These are phyloP conservation scores for Mamestra configurata DNA, from an alignment of 1,140 invertebrate species.

Conservation along the genomic window DNA sequence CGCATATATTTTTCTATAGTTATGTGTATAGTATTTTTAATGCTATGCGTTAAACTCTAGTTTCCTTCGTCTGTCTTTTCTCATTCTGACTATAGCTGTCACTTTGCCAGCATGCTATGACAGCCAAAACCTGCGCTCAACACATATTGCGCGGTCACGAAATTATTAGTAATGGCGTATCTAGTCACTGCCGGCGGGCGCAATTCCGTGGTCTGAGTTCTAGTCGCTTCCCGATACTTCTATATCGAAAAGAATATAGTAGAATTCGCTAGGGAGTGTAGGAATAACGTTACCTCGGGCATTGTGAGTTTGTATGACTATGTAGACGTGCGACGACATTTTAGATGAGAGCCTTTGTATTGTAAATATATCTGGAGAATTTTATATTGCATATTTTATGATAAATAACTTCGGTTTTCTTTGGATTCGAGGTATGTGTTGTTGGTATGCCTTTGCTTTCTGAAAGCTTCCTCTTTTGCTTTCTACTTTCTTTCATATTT, in stretches of 20 bases:
- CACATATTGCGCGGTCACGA: no score
- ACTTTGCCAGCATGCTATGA: no score
- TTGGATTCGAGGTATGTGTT: not conserved
- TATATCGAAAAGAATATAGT: not conserved
- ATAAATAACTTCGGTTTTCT: not conserved
- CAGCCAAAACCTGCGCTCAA: no score
- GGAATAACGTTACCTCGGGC: constrained; percentile 28
- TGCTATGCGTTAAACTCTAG: no score
- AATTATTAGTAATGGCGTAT: no score
- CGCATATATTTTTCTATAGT: no score
- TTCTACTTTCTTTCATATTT: no score
- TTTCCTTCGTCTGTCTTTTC: no score
- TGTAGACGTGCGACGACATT: constrained; percentile 22
- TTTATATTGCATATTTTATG: constrained; percentile 34
- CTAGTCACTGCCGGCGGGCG: no score
- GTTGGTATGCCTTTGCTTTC: not conserved
- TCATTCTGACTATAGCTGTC: no score
- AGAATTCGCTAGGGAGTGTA: constrained; percentile 1
- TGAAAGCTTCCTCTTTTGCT: not conserved
- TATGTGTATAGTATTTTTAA: no score
- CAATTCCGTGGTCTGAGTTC: no score
- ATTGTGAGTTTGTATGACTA: constrained; percentile 12
- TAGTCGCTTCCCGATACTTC: not conserved
- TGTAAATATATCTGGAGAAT: constrained; percentile 26
- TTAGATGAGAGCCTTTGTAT: constrained; percentile 17